Evolutionary conservation across 2,888 invertebrate genomes (phyloP), one percentile per base, ranked within the genome.

Genomic region (Diplazon laetatorius): DNA sequence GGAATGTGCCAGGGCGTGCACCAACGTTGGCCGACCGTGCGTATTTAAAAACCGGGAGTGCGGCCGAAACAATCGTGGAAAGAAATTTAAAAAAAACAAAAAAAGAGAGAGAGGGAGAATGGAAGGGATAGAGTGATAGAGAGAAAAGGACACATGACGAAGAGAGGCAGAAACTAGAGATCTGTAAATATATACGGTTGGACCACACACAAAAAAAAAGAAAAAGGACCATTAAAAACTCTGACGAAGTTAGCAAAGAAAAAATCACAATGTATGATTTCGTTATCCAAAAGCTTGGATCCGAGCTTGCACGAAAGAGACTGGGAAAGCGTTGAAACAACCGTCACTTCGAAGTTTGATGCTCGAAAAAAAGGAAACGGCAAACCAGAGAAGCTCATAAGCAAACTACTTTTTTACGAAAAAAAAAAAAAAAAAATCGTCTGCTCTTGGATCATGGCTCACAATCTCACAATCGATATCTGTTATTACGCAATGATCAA

Each of bases 1-100:
- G 69, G 42, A 69, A 74, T 70, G 68, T 37, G 63, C 55, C 12
- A 55, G 44, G n/a, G 59, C 60, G 39, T 14, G 50, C 60, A 39
- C 39, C n/a, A 9, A 25, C 14, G 20, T 18, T 10, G 16, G 37
- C 48, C 63, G 18, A 35, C 52, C 16, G 62, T 59, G 57, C 14
- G 44, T 50, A 71, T 65, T 70, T 42, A 25, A 39, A 50, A 76
- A 76, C 18, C 16, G 20, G 18, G 9, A 12, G 35, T 35, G 14
- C 20, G 35, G 35, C 37, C 37, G 22, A 66, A 66, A 66, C 14
- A 66, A 52, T 2, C 8, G 25, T 37, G 37, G 20, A 42, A 44
- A 30, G 20, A 48, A 18, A 37, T 46, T 35, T 44, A 25, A 42
- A 63, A 48, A 48, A 14, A 35, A 16, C 14, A 12, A 10, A n/a